Evolutionary conservation across 2,113 vertebrate genomes (phyloP), one percentile per base, ranked within the genome.

Genomic region (Neotoma lepida): DNA sequence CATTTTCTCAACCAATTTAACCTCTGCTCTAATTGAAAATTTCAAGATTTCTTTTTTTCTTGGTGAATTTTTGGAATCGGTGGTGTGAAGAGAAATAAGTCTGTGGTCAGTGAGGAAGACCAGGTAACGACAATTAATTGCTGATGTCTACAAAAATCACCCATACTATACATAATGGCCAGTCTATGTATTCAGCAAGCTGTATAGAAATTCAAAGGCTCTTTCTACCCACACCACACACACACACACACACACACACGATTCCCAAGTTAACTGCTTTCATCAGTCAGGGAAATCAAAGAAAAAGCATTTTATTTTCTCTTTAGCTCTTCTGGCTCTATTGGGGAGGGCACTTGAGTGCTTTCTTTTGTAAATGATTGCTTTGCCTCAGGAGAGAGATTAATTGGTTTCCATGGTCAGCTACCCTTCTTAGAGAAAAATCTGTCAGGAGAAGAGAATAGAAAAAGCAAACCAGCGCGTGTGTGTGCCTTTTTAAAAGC

Each of bases 341-440:
- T 64, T 85, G n/a, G 33, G 13, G 35, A 6, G 10, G 35, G 70
- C 56, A 78, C 88, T 89, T 74, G 44, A 90, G 44, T 84, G 9
- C 39, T 90, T 77, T 92, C 51, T 71, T 92, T 82, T 92, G 80
- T 71, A 92, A 86, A 92, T 92, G 41, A 94, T 71, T 86, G 30
- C n/a, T 82, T 95, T 94, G 89, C 86, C 86, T 89, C 81, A 92
- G 86, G 92, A 92, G 89, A 95, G 73, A 93, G 71, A 96, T 92
- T 94, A 94, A 84, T 94, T 90, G 89, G 92, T 92, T 95, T 92
- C 66, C 80, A 87, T 82, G 74, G 92, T 95, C 46, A 92, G 66
- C 49, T 89, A 94, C 30, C n/a, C 39, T 95, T 92, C 51, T 91
- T 81, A 68, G 89, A 87, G 66, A 92, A 95, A 95, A 87, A 86